Percentiles rank a stretch among this genome's conserved stretches.
phyloP scores from a whole-genome alignment of 2,797 vertebrate species.

The Linurgus olivaceus region DNA sequence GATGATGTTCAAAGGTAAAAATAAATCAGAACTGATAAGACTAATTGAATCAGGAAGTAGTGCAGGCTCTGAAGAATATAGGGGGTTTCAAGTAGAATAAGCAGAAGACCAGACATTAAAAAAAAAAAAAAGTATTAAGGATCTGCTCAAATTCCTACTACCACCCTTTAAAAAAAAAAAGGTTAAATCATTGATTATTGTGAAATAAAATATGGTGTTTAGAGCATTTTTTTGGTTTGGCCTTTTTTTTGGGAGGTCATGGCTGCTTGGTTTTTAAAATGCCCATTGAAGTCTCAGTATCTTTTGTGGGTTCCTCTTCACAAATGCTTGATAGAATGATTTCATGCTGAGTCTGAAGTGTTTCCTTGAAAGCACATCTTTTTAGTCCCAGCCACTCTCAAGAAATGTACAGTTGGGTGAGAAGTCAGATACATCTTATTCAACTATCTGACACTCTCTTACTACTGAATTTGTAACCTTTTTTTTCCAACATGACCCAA shows the following conservation, averaged over 20 bases:
- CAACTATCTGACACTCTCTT: neutral
- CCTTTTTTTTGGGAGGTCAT: accelerated
- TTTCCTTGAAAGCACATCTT: neutral
- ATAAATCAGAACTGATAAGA: neutral
- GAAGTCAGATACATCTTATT: neutral
- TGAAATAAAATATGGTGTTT: neutral
- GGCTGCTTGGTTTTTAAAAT: neutral
- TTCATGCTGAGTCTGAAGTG: neutral
- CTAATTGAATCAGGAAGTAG: neutral
- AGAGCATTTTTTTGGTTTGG: accelerated
- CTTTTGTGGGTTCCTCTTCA: neutral
- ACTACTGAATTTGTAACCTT: neutral
- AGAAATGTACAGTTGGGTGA: neutral
- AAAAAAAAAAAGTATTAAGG: neutral
- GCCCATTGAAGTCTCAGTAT: neutral
- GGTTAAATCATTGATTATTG: neutral
- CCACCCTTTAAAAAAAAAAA: neutral
- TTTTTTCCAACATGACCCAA: neutral
- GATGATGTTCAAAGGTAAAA: neutral
- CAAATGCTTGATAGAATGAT: neutral
- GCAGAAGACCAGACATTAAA: neutral
- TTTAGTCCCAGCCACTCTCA: neutral
- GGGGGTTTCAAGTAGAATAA: neutral
- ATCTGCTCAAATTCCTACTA: neutral
- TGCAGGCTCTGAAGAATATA: neutral